Conservation (phyloP, 1,140 invertebrate genomes). For the Conus ventricosus region DNA sequence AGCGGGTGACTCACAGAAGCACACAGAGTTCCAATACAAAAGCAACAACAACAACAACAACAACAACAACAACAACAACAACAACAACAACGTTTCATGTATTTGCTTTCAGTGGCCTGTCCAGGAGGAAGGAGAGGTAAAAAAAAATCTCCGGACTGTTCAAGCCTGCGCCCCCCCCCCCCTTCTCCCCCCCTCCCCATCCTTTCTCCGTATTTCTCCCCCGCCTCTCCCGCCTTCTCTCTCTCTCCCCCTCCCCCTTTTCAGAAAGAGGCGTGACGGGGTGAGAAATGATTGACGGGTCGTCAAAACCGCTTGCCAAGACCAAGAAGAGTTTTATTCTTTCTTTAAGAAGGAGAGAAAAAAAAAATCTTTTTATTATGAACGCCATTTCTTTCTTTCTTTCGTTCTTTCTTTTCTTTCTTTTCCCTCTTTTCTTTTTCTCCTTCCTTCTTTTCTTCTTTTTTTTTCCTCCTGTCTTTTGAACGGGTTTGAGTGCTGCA, state of each 20-base stretch:
- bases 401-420: background rate
- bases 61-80: no score
- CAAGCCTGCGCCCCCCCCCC: no score
- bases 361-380: no score
- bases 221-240: no score
- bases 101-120: no score
- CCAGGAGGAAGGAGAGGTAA: background rate
- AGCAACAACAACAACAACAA: no score
- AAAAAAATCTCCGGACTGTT: background rate
- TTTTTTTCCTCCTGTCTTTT: background rate
- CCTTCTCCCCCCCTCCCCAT: no score
- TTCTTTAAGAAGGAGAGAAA: background rate
- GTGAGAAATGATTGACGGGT: constrained; percentile 16
- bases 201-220: no score
- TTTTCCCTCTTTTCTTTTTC: background rate
- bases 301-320: background rate
- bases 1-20: no score
- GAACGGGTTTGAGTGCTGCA: background rate
- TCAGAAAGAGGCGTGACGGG: background rate
- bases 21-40: no score
- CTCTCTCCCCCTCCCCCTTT: no score
- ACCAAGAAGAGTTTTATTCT: constrained; percentile 6
- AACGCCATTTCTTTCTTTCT: background rate
- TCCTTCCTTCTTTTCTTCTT: background rate
- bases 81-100: no score